phyloP scores from a whole-genome alignment of 2,797 vertebrate species.

The Tokudaia muenninki region DNA sequence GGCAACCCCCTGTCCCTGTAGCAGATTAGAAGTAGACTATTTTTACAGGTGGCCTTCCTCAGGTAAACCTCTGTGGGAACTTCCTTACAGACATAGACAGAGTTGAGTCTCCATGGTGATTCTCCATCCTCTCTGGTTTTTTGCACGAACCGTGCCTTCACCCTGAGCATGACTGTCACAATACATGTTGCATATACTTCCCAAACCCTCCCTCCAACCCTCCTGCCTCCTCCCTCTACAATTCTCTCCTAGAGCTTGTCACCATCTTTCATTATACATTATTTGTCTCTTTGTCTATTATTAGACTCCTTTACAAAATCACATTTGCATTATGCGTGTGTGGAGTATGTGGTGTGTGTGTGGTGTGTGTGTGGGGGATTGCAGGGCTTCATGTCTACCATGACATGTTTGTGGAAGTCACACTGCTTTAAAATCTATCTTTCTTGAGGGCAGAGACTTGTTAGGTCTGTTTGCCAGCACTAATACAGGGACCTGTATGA shows the following conservation, averaged over 20 bases:
- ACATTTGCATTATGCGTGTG: background rate
- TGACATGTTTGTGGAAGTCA: background rate
- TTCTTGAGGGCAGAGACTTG: background rate
- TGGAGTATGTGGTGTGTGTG: background rate
- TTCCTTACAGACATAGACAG: background rate
- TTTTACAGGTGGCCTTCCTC: background rate
- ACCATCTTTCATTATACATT: background rate
- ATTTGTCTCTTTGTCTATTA: background rate
- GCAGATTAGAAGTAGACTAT: background rate
- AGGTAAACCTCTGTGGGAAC: background rate
- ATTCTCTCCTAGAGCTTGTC: background rate
- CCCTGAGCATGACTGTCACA: accelerated
- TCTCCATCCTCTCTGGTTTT: background rate
- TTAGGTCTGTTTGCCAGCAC: background rate
- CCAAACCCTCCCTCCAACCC: background rate
- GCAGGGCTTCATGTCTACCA: background rate
- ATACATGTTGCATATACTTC: accelerated
- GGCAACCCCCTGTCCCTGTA: background rate
- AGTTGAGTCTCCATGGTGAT: background rate
- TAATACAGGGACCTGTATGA: background rate
- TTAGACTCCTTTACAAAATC: background rate
- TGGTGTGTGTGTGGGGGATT: background rate
- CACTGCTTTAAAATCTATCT: background rate
- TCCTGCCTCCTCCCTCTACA: background rate
- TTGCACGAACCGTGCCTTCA: too few species aligned